Evolutionary conservation across 2,888 invertebrate species (phyloP), one percentile per base, ranked within the genome.

Genomic region (Thecophora atra): DNA sequence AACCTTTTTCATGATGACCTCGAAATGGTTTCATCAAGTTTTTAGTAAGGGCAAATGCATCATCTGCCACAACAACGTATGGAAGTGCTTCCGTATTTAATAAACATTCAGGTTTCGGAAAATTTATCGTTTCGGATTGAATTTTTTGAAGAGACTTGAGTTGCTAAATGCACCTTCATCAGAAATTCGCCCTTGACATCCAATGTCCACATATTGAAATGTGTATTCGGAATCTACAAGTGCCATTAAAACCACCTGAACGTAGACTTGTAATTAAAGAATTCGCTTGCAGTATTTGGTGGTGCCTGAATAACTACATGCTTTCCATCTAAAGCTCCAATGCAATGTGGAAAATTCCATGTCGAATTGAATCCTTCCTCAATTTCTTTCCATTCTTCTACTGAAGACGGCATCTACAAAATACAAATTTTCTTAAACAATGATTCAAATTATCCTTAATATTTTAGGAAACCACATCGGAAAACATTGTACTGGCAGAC

Each of bases 391-490:
- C 54, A 54, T n/a, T 54, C 54, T 54, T 54, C 21, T 21, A 54
- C 19, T 54, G 19, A 54, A 54, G 54, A 54, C 54, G 54, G 54
- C 54, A 54, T 54, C 54, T 54, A 54, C 54, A 54, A 54, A 54
- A 54, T 54, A 54, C 19, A 54, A 54, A 54, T 54, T 21, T 54
- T 54, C 21, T 21, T 21, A 19, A 54, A 54, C 21, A 54, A 54
- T 54, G 21, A 54, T 54, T 54, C 8, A 21, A 54, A 11, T 54
- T 54, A 11, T 54, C 21, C 21, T 54, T 54, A 21, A 54, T 54
- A 21, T 54, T 54, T 54, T 11, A 54, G 54, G 54, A 21, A 54
- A 54, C 19, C 19, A 21, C 7, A 21, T 54, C 24, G 21, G 5
- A 54, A 54, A 21, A 54, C 54, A 54, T 54, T 54, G 19, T 54